Conservation (phyloP, 2,888 invertebrate genomes). For the Eurytoma californica region DNA sequence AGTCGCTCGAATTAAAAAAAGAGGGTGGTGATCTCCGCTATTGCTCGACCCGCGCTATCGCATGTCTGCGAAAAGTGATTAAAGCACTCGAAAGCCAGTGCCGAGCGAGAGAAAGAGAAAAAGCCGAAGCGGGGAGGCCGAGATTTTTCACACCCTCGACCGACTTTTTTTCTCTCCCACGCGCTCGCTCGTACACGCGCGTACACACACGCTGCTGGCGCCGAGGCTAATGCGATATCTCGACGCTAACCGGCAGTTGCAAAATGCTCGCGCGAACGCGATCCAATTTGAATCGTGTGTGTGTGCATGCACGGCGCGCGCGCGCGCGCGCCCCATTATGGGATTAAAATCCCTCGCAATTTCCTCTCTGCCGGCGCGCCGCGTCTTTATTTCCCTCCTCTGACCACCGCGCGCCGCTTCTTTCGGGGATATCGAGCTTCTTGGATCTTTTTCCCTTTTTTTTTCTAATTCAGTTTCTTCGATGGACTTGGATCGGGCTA, state of each 20-base stretch:
- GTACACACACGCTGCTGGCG: neutral
- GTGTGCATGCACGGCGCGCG: neutral
- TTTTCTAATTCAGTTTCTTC: neutral
- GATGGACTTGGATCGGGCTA: neutral
- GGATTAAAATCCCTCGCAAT: constrained; percentile 27
- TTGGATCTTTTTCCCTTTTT: neutral
- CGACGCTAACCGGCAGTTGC: constrained; percentile 32
- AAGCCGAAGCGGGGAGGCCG: constrained; percentile 46
- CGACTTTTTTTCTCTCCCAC: constrained; percentile 51
- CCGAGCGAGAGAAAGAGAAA: neutral
- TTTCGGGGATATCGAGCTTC: too few relatives aligned
- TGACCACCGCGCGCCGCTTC: neutral
- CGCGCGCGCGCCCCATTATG: constrained; percentile 1
- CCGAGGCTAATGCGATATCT: constrained; percentile 32
- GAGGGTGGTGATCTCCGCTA: neutral
- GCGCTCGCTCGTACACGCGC: neutral
- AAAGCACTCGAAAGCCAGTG: too few relatives aligned
- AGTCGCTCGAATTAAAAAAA: neutral
- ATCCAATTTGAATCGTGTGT: constrained; percentile 47
- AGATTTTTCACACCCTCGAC: constrained; percentile 58
- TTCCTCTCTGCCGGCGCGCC: neutral
- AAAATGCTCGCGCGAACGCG: constrained; percentile 16
- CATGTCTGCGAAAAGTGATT: too few relatives aligned
- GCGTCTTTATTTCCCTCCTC: neutral
- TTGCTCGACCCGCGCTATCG: too few relatives aligned